Percentiles rank a stretch among this genome's conserved stretches.
phyloP scores from a whole-genome alignment of 2,113 vertebrate species.

The Melanocharis versteri region DNA sequence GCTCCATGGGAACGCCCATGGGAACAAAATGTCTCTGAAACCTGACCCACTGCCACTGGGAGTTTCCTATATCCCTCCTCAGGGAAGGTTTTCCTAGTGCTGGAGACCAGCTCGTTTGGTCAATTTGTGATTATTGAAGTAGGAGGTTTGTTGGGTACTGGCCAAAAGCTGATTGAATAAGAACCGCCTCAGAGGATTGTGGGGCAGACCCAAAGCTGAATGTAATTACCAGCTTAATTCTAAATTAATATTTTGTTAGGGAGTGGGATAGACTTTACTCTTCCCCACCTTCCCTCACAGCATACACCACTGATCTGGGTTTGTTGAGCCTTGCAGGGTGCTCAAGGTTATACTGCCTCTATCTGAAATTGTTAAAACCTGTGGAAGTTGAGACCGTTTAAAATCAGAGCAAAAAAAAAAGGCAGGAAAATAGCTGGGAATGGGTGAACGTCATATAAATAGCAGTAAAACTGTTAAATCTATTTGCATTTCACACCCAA shows the following conservation, averaged over 20 bases:
- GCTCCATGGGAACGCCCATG: not conserved
- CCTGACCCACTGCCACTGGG: not conserved
- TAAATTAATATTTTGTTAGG: conserved; percentile 53
- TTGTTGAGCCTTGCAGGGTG: not conserved
- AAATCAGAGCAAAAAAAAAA: not conserved
- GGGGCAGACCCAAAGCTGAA: conserved; percentile 5
- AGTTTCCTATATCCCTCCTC: not conserved
- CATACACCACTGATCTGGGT: not conserved
- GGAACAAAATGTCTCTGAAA: not conserved
- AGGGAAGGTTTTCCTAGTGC: not conserved
- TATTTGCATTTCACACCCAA: conserved; percentile 74
- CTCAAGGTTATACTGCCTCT: not conserved
- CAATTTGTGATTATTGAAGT: not conserved
- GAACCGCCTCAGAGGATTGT: not conserved
- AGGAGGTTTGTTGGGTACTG: not conserved
- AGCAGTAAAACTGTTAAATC: conserved; percentile 67
- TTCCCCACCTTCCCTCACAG: not conserved
- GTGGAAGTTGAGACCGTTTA: not conserved
- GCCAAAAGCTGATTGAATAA: conserved; percentile 29
- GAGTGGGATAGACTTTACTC: not conserved
- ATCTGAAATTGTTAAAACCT: conserved; percentile 39
- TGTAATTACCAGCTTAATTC: conserved; percentile 53
- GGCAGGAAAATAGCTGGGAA: not conserved
- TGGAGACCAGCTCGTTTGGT: not conserved
- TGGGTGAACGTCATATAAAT: conserved; percentile 53